These are phyloP conservation scores for Numenius arquata DNA, from an alignment of 2,113 vertebrate species.

Conservation along the genomic window DNA sequence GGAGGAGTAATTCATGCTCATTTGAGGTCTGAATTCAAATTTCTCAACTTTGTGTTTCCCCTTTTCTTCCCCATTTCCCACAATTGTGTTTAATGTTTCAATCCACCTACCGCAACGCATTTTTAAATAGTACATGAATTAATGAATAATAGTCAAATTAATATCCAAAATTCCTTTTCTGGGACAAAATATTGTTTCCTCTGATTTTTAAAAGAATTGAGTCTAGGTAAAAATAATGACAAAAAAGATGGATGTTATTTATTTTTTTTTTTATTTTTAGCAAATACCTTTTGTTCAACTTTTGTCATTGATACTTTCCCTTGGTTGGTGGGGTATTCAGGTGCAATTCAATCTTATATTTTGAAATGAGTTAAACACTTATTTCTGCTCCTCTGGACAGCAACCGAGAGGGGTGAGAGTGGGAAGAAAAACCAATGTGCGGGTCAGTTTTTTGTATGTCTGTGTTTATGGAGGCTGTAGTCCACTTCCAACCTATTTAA, in stretches of 20 bases:
- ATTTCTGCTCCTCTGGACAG: not conserved
- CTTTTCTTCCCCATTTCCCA: not conserved
- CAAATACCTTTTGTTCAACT: not conserved
- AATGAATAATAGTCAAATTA: not conserved
- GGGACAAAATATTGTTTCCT: not conserved
- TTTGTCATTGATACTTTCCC: not conserved
- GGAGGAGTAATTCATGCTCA: not conserved
- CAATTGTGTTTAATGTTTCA: not conserved
- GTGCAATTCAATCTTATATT: not conserved
- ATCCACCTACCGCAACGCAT: not conserved
- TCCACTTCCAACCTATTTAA: not conserved
- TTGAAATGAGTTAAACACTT: not conserved
- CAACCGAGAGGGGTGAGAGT: not conserved
- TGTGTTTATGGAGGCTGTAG: not conserved
- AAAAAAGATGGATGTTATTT: not conserved
- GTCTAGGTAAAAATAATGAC: not conserved
- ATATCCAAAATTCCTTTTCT: not conserved
- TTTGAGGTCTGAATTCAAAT: constrained; percentile 45
- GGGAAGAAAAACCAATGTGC: not conserved
- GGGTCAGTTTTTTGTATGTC: not conserved
- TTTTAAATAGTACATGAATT: not conserved
- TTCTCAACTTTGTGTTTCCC: not conserved
- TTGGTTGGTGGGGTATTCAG: not conserved
- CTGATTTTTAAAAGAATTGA: not conserved
- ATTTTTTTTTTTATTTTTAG: not conserved